Conservation (phyloP, 1,140 invertebrate genomes). For the Platorchestia sp. region DNA sequence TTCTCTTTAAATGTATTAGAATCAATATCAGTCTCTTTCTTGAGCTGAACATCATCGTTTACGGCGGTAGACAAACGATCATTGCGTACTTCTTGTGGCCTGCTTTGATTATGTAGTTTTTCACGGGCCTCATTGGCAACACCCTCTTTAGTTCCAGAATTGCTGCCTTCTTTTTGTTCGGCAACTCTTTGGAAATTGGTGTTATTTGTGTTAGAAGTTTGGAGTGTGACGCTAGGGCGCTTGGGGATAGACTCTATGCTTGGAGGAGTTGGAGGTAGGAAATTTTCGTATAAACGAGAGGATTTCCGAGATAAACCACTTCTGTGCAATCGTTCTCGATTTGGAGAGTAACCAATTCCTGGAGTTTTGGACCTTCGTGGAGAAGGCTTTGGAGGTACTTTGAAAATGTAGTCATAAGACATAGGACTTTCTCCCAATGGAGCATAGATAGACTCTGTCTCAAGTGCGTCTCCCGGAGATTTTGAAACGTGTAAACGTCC, state of each 20-base stretch:
- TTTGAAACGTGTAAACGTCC: background rate
- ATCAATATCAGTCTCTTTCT: background rate
- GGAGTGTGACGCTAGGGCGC: background rate
- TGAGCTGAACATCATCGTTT: background rate
- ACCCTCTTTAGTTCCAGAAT: background rate
- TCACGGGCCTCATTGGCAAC: no score
- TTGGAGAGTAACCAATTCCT: slow-evolving; percentile 2
- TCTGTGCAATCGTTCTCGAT: background rate
- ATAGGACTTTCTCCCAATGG: background rate
- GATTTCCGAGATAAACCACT: background rate
- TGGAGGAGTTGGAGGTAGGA: background rate
- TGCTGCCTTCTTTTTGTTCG: background rate
- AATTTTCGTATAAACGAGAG: background rate
- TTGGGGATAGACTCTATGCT: background rate
- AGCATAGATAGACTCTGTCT: background rate
- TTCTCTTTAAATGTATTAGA: background rate
- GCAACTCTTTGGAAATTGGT: background rate
- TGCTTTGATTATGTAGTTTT: no score
- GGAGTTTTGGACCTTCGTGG: background rate
- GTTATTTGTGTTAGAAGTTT: background rate
- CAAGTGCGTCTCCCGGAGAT: background rate
- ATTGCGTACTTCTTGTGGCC: background rate
- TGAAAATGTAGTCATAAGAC: background rate
- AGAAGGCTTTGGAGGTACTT: background rate
- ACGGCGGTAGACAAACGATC: background rate